Conservation (phyloP, 2,888 invertebrate species). For the Morinoia aosen region DNA sequence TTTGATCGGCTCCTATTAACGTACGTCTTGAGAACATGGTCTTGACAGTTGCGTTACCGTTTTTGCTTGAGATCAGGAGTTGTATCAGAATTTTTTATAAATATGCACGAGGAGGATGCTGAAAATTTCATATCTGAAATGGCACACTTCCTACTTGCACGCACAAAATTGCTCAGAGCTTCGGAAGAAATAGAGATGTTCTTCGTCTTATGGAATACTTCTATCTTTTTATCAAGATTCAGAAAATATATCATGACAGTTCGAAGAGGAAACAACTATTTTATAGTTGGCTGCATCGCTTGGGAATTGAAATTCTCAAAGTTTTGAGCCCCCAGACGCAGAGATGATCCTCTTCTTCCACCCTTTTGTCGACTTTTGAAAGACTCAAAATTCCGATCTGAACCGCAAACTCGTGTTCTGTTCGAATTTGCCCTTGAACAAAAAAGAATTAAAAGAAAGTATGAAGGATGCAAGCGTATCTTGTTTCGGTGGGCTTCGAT, state of each 20-base stretch:
- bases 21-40: no score
- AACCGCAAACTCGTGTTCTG: not conserved
- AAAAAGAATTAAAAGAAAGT: not conserved
- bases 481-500: not conserved
- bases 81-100: no score
- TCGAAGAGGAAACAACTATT: not conserved
- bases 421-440: not conserved
- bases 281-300: not conserved
- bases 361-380: not conserved
- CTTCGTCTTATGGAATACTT: not conserved
- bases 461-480: not conserved
- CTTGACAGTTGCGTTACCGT: no score
- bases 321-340: not conserved
- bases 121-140: not conserved
- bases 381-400: not conserved
- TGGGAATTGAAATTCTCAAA: not conserved
- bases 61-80: no score
- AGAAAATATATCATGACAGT: not conserved
- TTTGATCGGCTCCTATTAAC: no score
- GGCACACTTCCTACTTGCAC: not conserved
- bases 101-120: no score
- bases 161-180: not conserved
- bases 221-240: not conserved
- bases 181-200: not conserved
- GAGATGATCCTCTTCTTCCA: not conserved